phyloP scores from a whole-genome alignment of 2,113 vertebrate species.

The Ictalurus punctatus region DNA sequence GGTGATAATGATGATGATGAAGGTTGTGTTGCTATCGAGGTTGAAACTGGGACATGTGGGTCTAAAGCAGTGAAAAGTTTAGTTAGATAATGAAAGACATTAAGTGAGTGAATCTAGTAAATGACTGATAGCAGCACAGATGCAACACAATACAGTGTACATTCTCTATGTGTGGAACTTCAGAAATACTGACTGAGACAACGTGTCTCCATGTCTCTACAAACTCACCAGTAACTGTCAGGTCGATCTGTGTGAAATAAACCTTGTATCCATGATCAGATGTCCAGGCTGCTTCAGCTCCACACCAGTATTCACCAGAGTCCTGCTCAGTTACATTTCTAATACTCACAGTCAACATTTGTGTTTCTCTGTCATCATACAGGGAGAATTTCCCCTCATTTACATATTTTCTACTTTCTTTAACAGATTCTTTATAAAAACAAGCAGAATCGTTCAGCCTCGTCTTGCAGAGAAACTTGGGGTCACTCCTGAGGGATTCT shows the following conservation, averaged over 20 bases:
- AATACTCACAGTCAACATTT: not conserved
- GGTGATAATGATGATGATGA: not conserved
- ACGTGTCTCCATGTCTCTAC: too few species aligned
- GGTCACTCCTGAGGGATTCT: not conserved
- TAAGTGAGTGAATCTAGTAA: not conserved
- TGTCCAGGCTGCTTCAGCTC: too few species aligned
- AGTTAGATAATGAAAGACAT: not conserved
- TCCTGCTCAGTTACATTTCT: not conserved
- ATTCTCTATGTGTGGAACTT: too few species aligned
- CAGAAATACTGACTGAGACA: too few species aligned
- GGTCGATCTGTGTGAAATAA: too few species aligned
- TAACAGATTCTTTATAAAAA: constrained; percentile 3
- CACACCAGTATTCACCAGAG: too few species aligned
- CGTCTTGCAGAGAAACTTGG: constrained; percentile 24
- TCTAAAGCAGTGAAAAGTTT: not conserved
- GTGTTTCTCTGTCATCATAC: constrained; percentile 37
- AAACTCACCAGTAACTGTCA: too few species aligned
- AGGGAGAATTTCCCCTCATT: not conserved
- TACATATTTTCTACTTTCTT: not conserved
- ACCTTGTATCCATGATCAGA: too few species aligned
- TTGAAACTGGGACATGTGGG: not conserved
- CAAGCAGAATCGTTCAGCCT: not conserved
- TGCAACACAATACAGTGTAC: too few species aligned
- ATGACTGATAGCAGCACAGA: too few species aligned
- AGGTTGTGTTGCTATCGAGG: not conserved